These are phyloP conservation scores for Sturmia bella DNA, from an alignment of 2,888 invertebrate genomes.

Conservation along the genomic window DNA sequence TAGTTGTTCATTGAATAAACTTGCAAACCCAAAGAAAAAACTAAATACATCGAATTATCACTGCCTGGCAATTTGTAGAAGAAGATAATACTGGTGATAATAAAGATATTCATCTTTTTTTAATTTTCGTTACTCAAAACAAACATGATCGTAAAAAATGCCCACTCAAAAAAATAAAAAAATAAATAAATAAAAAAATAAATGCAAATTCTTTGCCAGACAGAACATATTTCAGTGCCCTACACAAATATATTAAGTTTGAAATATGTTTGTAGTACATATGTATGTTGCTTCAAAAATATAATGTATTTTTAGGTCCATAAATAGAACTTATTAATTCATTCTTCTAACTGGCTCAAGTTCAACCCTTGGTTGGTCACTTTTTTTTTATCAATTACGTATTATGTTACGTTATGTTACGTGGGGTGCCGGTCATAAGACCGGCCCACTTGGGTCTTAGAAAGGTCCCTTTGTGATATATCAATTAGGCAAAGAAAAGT, in stretches of 20 bases:
- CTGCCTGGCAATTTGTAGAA: constrained; percentile 46
- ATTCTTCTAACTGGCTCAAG: too few species aligned
- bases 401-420: too few species aligned
- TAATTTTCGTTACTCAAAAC: constrained; percentile 25
- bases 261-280: neutral
- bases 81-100: constrained; percentile 56
- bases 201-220: constrained; percentile 39
- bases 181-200: too few species aligned
- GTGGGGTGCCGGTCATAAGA: too few species aligned
- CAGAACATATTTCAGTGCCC: constrained; percentile 8
- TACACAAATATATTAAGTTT: constrained; percentile 20
- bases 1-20: constrained; percentile 70
- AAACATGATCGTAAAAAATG: constrained; percentile 21
- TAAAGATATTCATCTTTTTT: constrained; percentile 58
- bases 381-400: too few species aligned
- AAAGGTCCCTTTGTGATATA: too few species aligned
- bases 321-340: too few species aligned
- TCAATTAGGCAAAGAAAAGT: too few species aligned
- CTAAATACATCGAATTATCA: constrained; percentile 63
- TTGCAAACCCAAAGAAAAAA: constrained; percentile 58
- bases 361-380: too few species aligned
- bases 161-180: constrained; percentile 5
- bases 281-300: too few species aligned
- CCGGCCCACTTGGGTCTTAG: too few species aligned
- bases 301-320: too few species aligned